Percentiles rank a stretch among this genome's conserved stretches.
phyloP scores from a whole-genome alignment of 2,888 invertebrate genomes.

The Aporophyla lueneburgensis region DNA sequence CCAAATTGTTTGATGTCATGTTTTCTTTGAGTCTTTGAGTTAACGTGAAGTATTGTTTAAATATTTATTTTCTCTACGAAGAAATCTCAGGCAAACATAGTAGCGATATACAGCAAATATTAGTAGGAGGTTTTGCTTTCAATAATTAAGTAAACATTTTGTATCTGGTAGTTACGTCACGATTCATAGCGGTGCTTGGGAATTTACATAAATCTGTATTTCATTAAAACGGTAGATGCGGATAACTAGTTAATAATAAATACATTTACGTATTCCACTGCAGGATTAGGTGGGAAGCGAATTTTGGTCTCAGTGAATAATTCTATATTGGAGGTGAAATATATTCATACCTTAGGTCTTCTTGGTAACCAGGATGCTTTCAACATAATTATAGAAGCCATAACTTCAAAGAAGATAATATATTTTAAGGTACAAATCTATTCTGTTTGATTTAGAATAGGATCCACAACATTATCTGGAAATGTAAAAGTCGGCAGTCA shows the following conservation, averaged over 20 bases:
- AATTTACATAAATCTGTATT: conserved; percentile 68
- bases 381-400: background rate
- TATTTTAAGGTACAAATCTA: background rate
- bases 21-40: conserved; percentile 51
- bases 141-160: conserved; percentile 64
- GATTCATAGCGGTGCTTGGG: conserved; percentile 57
- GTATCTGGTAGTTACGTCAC: conserved; percentile 57
- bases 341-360: conserved; percentile 20
- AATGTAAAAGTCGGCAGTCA: conserved; percentile 5
- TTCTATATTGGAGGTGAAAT: conserved; percentile 43
- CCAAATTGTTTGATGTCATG: conserved; percentile 36
- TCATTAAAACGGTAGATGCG: conserved; percentile 62
- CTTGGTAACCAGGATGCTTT: background rate
- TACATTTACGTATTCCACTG: conserved; percentile 61
- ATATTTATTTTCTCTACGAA: conserved; percentile 52
- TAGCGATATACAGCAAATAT: conserved; percentile 1
- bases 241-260: conserved; percentile 66
- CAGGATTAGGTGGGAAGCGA: conserved; percentile 53
- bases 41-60: conserved; percentile 44
- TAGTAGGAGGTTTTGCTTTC: conserved; percentile 35
- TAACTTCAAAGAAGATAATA: conserved; percentile 12
- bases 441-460: background rate
- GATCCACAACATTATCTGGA: background rate
- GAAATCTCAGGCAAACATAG: conserved; percentile 21
- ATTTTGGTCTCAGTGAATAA: conserved; percentile 57